These are phyloP conservation scores for Mastacembelus armatus DNA, from an alignment of 2,797 vertebrate genomes.

Conservation along the genomic window DNA sequence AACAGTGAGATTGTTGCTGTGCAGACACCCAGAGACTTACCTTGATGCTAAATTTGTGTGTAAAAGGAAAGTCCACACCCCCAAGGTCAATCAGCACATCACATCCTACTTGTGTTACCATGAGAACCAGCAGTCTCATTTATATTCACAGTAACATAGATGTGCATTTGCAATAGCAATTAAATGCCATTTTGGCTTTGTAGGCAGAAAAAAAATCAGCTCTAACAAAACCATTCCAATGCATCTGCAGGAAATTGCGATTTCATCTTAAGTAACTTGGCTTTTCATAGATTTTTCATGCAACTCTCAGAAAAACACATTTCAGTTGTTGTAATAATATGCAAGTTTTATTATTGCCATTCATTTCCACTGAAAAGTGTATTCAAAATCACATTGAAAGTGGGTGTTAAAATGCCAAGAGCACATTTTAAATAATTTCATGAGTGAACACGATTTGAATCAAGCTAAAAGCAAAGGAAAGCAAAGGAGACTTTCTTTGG, in stretches of 20 bases:
- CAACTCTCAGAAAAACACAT: conserved; percentile 41
- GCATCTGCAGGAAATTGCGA: conserved; percentile 41
- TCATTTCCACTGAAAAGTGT: conserved; percentile 43
- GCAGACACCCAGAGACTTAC: conserved; percentile 42
- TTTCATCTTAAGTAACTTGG: conserved; percentile 45
- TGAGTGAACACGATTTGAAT: conserved; percentile 68
- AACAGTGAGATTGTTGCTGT: conserved; percentile 10
- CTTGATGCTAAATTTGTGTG: conserved; percentile 47
- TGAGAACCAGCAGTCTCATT: conserved; percentile 80
- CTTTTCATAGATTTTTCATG: conserved; percentile 61
- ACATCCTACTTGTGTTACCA: conserved; percentile 81
- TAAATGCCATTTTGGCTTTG: conserved; percentile 78
- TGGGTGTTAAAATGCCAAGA: conserved; percentile 56
- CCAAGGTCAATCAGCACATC: conserved; percentile 79
- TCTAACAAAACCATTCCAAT: conserved; percentile 53
- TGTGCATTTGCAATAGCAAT: conserved; percentile 79
- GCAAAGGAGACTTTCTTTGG: conserved; percentile 47
- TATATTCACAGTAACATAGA: conserved; percentile 80
- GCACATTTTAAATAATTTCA: conserved; percentile 67
- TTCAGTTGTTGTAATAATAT: conserved; percentile 50
- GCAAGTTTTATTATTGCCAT: conserved; percentile 57
- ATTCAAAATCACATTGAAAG: conserved; percentile 54
- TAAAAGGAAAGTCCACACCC: conserved; percentile 59
- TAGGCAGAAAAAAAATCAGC: conserved; percentile 31
- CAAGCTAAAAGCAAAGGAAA: conserved; percentile 63